Evolutionary conservation across 2,888 invertebrate genomes (phyloP), one percentile per base, ranked within the genome.

Genomic region (Leptura quadrifasciata): DNA sequence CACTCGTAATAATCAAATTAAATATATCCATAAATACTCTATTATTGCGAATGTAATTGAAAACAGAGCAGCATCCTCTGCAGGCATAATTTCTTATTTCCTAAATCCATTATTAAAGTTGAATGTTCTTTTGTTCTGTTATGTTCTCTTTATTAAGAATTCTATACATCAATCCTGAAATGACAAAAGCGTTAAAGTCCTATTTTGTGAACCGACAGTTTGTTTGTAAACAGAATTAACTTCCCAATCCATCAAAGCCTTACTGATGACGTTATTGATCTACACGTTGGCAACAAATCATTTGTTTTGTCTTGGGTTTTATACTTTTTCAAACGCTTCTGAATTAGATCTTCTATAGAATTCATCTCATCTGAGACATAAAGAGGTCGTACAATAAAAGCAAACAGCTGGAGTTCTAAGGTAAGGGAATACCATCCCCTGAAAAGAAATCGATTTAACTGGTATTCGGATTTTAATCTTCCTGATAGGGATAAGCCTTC

Each of bases 211-310:
- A 12, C 64, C 57, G 39, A 65, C 57, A 65, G 55, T 76, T 75
- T 75, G 68, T 77, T 77, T 77, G 72, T 69, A 58, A 72, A 72
- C 74, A 71, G 57, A 77, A 75, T 72, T 72, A 72, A 77, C 77
- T 68, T 69, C 47, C 21, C 69, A 75, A 77, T 77, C 72, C 74
- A 75, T 77, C 72, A 75, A 72, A 39, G 60, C 60, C 31, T 54
- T 54, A 35, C 73, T 68, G 67, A 65, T 67, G 63, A 55, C 72
- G 55, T 27, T 57, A 60, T 63, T 69, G 69, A 76, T 72, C 60
- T 17, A 60, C 31, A 18, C n/a, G 27, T 31, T 31, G 17, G n/a
- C 60, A 60, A n/a, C 27, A 60, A 60, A 17, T 17, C 60, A 60
- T 31, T 60, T 31, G 27, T 20, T 10, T 10, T 24, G 21, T 5